Base-by-base conservation (phyloP, 2,797 vertebrate species). In the Simalia tracyae region DNA sequence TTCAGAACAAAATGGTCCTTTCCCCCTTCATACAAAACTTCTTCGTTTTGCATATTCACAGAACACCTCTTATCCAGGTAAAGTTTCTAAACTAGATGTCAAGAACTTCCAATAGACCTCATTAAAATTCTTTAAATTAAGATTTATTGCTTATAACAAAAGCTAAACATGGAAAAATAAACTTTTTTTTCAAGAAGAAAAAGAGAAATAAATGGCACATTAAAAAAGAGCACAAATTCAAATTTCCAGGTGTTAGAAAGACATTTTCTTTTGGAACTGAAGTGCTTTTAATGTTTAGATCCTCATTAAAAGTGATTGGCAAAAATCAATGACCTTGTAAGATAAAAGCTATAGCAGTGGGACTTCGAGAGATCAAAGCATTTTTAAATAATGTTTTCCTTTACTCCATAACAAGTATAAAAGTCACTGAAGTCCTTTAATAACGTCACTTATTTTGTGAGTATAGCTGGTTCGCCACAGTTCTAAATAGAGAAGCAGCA, bases 261-360 rank as follows among this genome's bases (percentile, higher is more conserved):
- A 94, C 93, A 84, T 94, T 94, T 92, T 93, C 93, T 94, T 95
- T 96, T 96, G 76, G 22, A 93, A 94, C 95, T 93, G 91, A 88
- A 96, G 96, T 97, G 96, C 94, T 96, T 97, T 95, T 92, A 95
- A 95, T 95, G 95, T 96, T 97, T 93, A 96, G 54, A 94, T 95
- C 94, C 95, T 64, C 56, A 96, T 92, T 95, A 95, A 96, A 98
- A 95, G 96, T 96, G 95, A 97, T 96, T 96, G 95, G 95, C 96
- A 96, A 94, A 96, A 97, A 97, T 97, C 96, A 93, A 96, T 96
- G 96, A 92, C 84, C 90, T 93, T 94, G 86, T 93, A 95, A 97
- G 95, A 97, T 97, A 94, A 97, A 96, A 96, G 93, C 92, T 93
- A 94, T 92, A 93, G 93, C 96, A 97, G 97, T 96, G 93, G 94